These are phyloP conservation scores for Terrapene triunguis DNA, from an alignment of 2,113 vertebrate species.

Conservation along the genomic window DNA sequence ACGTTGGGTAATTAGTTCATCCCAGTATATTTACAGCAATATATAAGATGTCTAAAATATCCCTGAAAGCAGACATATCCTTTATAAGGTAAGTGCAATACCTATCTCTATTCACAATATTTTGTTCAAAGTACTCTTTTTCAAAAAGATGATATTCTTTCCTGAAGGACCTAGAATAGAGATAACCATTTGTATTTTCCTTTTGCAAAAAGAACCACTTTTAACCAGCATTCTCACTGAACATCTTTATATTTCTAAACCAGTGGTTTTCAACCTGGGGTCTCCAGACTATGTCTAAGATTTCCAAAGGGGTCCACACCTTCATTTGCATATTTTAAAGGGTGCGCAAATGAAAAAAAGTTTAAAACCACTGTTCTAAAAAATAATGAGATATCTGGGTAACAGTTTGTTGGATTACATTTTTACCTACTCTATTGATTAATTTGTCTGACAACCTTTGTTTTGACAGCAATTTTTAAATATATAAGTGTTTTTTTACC, in stretches of 20 bases:
- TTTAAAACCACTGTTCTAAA: background rate
- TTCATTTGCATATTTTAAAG: background rate
- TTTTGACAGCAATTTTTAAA: background rate
- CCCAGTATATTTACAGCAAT: conserved; percentile 65
- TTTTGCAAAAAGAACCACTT: conserved; percentile 34
- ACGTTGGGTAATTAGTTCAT: conserved; percentile 77
- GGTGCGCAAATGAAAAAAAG: background rate
- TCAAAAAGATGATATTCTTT: background rate
- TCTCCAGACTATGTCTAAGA: background rate
- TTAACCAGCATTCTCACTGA: background rate
- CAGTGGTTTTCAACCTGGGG: background rate
- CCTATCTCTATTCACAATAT: background rate
- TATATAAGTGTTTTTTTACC: background rate
- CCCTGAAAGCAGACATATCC: conserved; percentile 46
- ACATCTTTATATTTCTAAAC: background rate
- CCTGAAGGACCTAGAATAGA: background rate
- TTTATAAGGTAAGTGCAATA: conserved; percentile 77
- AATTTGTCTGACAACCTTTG: background rate
- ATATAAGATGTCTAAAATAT: conserved; percentile 78
- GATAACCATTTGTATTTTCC: background rate
- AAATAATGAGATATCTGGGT: background rate
- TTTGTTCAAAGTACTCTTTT: conserved; percentile 27
- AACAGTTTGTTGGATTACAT: background rate
- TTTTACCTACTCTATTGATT: background rate
- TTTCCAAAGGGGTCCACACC: background rate